Percentiles rank a stretch among this genome's conserved stretches.
Conservation (phyloP, 2,797 vertebrate species). For the Cichlasoma orientale region DNA sequence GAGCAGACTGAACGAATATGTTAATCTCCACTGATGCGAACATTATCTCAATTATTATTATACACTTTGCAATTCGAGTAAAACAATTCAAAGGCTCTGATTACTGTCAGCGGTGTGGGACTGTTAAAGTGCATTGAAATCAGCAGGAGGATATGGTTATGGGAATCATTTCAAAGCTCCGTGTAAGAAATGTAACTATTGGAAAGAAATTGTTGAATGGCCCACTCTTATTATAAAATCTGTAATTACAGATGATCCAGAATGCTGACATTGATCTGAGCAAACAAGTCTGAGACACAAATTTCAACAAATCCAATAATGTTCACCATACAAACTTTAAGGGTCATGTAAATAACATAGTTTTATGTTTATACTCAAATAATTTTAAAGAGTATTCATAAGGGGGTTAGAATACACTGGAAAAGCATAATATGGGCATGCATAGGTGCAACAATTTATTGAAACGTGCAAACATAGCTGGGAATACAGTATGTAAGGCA, state of each 20-base stretch:
- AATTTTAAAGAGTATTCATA: background rate
- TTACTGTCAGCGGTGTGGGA: background rate
- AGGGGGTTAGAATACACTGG: background rate
- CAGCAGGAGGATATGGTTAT: background rate
- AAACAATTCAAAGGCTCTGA: background rate
- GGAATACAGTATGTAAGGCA: no score
- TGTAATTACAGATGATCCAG: background rate
- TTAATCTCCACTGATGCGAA: constrained; percentile 20
- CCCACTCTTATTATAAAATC: background rate
- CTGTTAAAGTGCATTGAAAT: background rate
- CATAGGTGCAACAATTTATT: background rate
- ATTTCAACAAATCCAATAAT: background rate
- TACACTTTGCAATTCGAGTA: background rate
- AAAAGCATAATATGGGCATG: background rate
- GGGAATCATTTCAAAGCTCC: background rate
- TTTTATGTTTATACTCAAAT: background rate
- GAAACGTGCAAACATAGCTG: background rate
- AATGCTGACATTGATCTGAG: background rate
- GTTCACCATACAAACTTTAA: background rate
- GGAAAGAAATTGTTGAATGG: no score
- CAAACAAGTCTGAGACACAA: background rate
- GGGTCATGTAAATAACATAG: background rate
- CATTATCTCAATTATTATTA: constrained; percentile 4
- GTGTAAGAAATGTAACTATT: no score
- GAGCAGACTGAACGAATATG: constrained; percentile 24